phyloP scores from a whole-genome alignment of 2,888 invertebrate species.

The Eristalis arbustorum region DNA sequence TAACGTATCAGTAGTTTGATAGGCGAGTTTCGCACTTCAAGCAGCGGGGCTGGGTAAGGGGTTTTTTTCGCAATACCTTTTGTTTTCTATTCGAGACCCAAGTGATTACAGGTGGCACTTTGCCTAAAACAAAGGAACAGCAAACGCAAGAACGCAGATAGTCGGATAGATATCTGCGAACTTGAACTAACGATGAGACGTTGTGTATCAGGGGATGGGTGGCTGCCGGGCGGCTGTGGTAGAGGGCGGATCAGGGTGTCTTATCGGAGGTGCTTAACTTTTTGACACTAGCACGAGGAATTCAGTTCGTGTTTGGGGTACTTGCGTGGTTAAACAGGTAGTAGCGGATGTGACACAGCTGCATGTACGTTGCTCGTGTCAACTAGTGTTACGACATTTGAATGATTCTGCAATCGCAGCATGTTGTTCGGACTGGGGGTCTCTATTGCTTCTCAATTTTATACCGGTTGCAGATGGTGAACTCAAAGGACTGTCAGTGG shows the following conservation, averaged over 20 bases:
- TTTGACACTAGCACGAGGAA: not conserved
- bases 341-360: too few relatives aligned
- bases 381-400: too few relatives aligned
- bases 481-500: too few relatives aligned
- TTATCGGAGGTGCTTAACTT: not conserved
- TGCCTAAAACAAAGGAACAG: conserved; percentile 28
- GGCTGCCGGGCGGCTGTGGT: too few relatives aligned
- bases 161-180: not conserved
- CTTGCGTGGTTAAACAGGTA: too few relatives aligned
- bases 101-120: conserved; percentile 25
- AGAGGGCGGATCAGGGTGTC: not conserved
- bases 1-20: conserved; percentile 26
- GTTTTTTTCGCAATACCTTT: not conserved
- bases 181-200: not conserved
- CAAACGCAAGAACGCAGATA: not conserved
- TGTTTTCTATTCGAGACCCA: conserved; percentile 27
- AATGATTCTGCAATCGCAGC: too few relatives aligned
- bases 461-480: too few relatives aligned
- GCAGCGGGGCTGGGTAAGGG: not conserved
- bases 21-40: conserved; percentile 7
- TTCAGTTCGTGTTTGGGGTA: not conserved
- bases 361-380: too few relatives aligned
- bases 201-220: not conserved
- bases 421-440: too few relatives aligned
- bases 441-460: too few relatives aligned